phyloP scores from a whole-genome alignment of 2,888 invertebrate genomes.

The Steromphala cineraria region DNA sequence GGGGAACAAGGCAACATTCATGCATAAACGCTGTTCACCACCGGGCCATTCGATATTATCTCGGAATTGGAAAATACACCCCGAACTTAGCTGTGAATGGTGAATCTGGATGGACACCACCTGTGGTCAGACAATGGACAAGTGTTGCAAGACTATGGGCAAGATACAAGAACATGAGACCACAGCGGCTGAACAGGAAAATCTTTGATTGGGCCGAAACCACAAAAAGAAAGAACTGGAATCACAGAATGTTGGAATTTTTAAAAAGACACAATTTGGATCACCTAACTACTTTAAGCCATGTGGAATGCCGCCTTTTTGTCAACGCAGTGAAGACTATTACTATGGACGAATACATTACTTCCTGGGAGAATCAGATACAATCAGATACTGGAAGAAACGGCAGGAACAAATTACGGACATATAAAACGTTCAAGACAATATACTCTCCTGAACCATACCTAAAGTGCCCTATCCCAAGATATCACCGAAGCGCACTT shows the following conservation, averaged over 20 bases:
- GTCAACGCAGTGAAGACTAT: neutral
- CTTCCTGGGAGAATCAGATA: neutral
- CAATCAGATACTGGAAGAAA: neutral
- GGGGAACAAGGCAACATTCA: neutral
- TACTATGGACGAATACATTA: neutral
- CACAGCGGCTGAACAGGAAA: neutral
- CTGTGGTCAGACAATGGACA: neutral
- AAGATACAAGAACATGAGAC: neutral
- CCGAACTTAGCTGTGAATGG: neutral
- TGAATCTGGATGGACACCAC: neutral
- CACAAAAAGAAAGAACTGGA: neutral
- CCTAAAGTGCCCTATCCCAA: neutral
- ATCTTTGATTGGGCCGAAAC: neutral
- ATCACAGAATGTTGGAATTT: neutral
- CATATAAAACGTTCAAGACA: neutral
- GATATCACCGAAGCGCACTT: neutral
- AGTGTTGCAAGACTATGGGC: neutral
- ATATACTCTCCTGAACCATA: too few species aligned
- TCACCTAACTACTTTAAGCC: neutral
- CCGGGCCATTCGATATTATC: neutral
- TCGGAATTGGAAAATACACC: neutral
- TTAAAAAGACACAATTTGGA: neutral
- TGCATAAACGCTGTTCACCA: neutral
- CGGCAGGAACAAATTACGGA: neutral
- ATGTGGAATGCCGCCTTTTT: neutral